These are phyloP conservation scores for Austrofundulus limnaeus DNA, from an alignment of 2,113 vertebrate species.

Conservation along the genomic window DNA sequence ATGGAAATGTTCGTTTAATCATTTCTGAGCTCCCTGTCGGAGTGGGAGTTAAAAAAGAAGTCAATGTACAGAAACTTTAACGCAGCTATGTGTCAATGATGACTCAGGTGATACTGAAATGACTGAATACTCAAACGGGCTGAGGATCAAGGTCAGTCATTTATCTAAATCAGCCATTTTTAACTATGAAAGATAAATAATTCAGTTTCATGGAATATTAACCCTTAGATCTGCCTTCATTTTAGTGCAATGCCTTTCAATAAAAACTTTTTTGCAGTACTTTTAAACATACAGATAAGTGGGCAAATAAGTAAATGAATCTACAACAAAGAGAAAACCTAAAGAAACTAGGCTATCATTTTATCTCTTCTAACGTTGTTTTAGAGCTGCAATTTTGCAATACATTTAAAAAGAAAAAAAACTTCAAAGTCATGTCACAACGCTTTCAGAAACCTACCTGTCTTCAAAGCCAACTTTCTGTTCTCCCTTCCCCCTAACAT, in stretches of 20 bases:
- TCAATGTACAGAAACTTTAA: constrained; percentile 36
- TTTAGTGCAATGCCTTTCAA: no score
- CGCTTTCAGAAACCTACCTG: constrained; percentile 3
- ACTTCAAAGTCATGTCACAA: constrained; percentile 3
- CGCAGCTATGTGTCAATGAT: constrained; percentile 32
- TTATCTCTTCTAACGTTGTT: no score
- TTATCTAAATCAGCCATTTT: constrained; percentile 14
- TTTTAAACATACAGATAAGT: no score
- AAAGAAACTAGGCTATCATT: background rate
- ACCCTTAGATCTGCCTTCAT: background rate
- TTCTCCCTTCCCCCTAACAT: constrained; percentile 8
- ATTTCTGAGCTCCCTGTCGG: constrained; percentile 24
- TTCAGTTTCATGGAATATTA: constrained; percentile 1
- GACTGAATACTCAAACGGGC: constrained; percentile 6
- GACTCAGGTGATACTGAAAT: constrained; percentile 29
- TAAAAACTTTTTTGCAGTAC: no score
- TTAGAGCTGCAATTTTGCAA: constrained; percentile 10
- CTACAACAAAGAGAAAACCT: background rate
- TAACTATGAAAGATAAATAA: constrained; percentile 11
- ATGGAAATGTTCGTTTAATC: constrained; percentile 50
- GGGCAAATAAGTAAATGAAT: background rate
- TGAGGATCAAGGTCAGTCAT: background rate
- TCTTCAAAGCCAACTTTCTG: constrained; percentile 23
- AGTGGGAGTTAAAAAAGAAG: constrained; percentile 35
- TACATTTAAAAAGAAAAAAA: constrained; percentile 17